Conservation (phyloP, 2,888 invertebrate genomes). For the Zaprionus lineosus region DNA sequence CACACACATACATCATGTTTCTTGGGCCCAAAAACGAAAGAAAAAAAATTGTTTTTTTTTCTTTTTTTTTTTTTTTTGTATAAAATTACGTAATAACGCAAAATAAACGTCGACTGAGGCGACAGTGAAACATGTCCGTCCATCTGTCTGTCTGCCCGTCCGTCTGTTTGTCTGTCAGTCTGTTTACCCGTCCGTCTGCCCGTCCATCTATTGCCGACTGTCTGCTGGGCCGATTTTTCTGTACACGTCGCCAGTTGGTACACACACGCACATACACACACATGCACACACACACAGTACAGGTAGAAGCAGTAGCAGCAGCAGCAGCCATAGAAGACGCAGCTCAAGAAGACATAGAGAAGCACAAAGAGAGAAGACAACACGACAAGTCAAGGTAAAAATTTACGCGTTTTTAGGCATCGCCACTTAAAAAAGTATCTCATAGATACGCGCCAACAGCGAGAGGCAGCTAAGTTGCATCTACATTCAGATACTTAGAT, state of each 20-base stretch:
- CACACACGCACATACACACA: slow-evolving; percentile 5
- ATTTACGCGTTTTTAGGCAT: slow-evolving; percentile 62
- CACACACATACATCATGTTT: slow-evolving; percentile 19
- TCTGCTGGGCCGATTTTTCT: slow-evolving; percentile 32
- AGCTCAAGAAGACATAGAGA: background rate
- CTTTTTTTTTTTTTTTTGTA: too few relatives aligned
- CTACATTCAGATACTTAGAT: slow-evolving; percentile 39
- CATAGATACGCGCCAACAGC: slow-evolving; percentile 23
- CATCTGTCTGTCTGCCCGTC: slow-evolving; percentile 12
- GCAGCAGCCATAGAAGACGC: background rate
- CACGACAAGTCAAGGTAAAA: slow-evolving; percentile 74
- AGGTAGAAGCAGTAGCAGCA: too few relatives aligned
- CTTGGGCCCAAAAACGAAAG: slow-evolving; percentile 43
- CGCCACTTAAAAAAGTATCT: slow-evolving; percentile 40
- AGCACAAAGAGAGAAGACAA: slow-evolving; percentile 30
- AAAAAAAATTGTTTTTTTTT: too few relatives aligned
- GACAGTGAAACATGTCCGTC: slow-evolving; percentile 51
- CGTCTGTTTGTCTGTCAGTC: too few relatives aligned
- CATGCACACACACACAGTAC: slow-evolving; percentile 1
- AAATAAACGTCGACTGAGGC: slow-evolving; percentile 47
- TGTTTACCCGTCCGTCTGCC: too few relatives aligned
- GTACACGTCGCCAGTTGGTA: slow-evolving; percentile 56
- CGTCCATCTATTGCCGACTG: slow-evolving; percentile 15
- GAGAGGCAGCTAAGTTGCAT: slow-evolving; percentile 20
- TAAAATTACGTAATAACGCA: slow-evolving; percentile 62